phyloP scores from a whole-genome alignment of 2,888 invertebrate species.

The Microplitis deprimator region DNA sequence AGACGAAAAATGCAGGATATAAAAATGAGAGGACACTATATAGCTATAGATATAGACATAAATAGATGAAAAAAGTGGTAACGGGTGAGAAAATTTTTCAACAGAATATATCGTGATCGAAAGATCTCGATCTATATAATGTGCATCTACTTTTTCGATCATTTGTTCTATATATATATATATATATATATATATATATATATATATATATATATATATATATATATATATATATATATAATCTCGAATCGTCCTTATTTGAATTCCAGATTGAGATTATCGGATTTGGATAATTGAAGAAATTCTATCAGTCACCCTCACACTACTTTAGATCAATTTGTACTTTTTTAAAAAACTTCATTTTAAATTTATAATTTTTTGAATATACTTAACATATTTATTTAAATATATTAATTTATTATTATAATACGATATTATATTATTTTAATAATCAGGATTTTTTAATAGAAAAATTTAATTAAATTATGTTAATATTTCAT shows the following conservation, averaged over 20 bases:
- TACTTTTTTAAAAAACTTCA: background rate
- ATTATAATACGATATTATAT: background rate
- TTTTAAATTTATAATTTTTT: background rate
- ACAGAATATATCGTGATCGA: conserved; percentile 37
- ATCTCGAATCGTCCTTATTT: conserved; percentile 56
- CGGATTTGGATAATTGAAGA: conserved; percentile 65
- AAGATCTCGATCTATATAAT: conserved; percentile 15
- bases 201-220: too few relatives aligned
- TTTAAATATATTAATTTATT: conserved; percentile 14
- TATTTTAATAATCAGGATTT: background rate
- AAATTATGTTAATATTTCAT: conserved; percentile 29
- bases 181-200: too few relatives aligned
- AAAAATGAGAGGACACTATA: conserved; percentile 4
- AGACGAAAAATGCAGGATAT: conserved; percentile 9
- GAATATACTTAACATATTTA: conserved; percentile 14
- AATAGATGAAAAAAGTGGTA: conserved; percentile 38
- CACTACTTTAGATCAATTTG: conserved; percentile 10
- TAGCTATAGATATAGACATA: conserved; percentile 13
- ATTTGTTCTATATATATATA: too few relatives aligned
- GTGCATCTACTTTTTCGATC: conserved; percentile 37
- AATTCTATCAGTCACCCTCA: conserved; percentile 62
- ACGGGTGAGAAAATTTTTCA: conserved; percentile 15
- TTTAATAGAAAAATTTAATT: background rate
- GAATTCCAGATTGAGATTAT: conserved; percentile 68
- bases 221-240: too few relatives aligned